Evolutionary conservation across 1,140 invertebrate genomes (phyloP).

Genomic region (Cecropterus lyciades): DNA sequence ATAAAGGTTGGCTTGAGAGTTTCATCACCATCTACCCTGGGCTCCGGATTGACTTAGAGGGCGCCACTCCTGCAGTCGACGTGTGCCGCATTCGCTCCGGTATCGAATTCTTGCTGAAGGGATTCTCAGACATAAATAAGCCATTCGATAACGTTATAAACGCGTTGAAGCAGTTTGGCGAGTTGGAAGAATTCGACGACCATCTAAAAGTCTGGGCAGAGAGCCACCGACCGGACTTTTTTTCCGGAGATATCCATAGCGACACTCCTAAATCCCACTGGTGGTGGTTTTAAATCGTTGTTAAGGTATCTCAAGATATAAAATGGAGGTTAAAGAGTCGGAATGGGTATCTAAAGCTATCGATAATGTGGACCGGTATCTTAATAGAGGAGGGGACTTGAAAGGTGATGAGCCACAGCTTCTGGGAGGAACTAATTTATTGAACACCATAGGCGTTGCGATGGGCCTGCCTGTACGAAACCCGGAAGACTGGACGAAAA

Average conservation of each 20-base stretch:
- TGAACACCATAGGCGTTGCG: slow-evolving; percentile 50
- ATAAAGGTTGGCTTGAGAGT: slow-evolving; percentile 42
- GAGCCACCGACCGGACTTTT: too few species aligned
- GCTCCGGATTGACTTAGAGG: slow-evolving; percentile 41
- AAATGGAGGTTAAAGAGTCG: slow-evolving; percentile 42
- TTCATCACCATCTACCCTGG: slow-evolving; percentile 43
- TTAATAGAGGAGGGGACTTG: slow-evolving; percentile 44
- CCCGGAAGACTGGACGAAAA: slow-evolving; percentile 37
- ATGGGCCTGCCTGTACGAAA: slow-evolving; percentile 44
- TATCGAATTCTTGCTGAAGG: slow-evolving; percentile 40
- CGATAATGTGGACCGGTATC: slow-evolving; percentile 43
- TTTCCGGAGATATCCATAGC: slow-evolving; percentile 17
- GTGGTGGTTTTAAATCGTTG: slow-evolving; percentile 42
- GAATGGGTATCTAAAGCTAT: slow-evolving; percentile 46
- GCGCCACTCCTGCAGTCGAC: slow-evolving; percentile 31
- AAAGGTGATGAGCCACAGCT: slow-evolving; percentile 48
- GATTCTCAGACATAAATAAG: slow-evolving; percentile 28
- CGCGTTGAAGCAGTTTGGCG: slow-evolving; percentile 30
- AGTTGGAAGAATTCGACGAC: too few species aligned
- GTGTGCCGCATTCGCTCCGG: slow-evolving; percentile 44
- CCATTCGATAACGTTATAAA: slow-evolving; percentile 39
- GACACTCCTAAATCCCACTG: slow-evolving; percentile 33
- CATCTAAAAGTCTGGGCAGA: too few species aligned
- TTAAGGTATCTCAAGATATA: not conserved
- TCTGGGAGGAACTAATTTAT: slow-evolving; percentile 42